Evolutionary conservation across 1,140 invertebrate genomes (phyloP), one percentile per base, ranked within the genome.

Genomic region (Zaprionus gabonicus): DNA sequence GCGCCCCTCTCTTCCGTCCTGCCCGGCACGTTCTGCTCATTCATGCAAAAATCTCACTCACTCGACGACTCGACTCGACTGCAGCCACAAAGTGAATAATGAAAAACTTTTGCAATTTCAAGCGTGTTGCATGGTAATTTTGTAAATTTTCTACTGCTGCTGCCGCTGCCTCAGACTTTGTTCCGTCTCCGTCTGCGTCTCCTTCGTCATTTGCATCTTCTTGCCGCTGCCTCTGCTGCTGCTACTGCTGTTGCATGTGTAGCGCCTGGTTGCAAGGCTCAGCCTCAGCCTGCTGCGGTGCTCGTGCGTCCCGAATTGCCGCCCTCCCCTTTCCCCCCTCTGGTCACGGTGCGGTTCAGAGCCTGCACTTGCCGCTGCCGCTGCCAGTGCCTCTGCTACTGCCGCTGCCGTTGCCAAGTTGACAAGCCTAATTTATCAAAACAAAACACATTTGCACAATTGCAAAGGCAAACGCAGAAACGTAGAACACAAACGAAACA

Each of bases 361-460:
- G 82, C 64, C 46, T 66, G 51, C 73, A 25, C 17, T 62, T 74
- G 59, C 44, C 51, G 46, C 57, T 36, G 57, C 62, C n/a, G 59
- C 17, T 63, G 28, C 41, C 38, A 23, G 25, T 60, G 34, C 63
- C 55, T 31, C 58, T 56, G 51, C 65, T 25, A 59, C 62, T 77
- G 36, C 58, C 34, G 63, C 56, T 71, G 69, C 70, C 82, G 64
- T 82, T 79, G 78, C 82, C 82, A 76, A 91, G 87, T 91, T 91
- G 87, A 91, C 87, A 91, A 91, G 87, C 87, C 87, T 91, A 91
- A 91, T 91, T 91, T 91, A 91, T 91, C 87, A 91, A 91, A 91
- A 91, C 86, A 91, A 84, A 91, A 87, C 81, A 91, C 82, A 91
- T 90, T 90, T 90, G 81, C 81, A 90, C 85, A 90, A 91, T 90